Evolutionary conservation across 2,888 invertebrate genomes (phyloP), one percentile per base, ranked within the genome.

Genomic region (Stenodema calcarata): DNA sequence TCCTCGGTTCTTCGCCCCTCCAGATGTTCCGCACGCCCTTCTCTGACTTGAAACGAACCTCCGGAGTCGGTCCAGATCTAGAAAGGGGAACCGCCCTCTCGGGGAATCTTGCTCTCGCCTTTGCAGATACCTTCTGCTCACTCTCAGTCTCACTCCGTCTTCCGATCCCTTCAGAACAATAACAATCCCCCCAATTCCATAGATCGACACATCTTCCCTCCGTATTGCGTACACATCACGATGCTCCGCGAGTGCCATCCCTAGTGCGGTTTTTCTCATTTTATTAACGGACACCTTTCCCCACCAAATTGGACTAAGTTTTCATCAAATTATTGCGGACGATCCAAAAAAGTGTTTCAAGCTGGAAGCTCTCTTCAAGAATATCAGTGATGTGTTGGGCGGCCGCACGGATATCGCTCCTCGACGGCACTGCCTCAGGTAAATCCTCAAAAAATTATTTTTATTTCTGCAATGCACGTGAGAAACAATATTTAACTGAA

Each of bases 341-440:
- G 54, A 30, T 50, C 30, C 30, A 44, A 54, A 44, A 54, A 80
- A 80, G 50, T 80, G 80, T 80, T 50, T 80, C 80, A 80, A 80
- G 80, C 80, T 80, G 80, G 80, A 80, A 80, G 47, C 50, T 41
- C 30, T 4, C 7, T 54, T 80, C 42, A 41, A 50, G 80, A 42
- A 54, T 54, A 27, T 73, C 84, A 84, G 84, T 84, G 84, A 84
- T 84, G 84, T 84, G 84, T 84, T 73, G 84, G 84, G 84, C 73
- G 18, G 70, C 84, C 84, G 70, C 73, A 84, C 70, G 73, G 84
- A 84, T 84, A 73, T 73, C 84, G 84, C 84, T 84, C 70, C 73
- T 84, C 84, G 73, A 84, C 84, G 73, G 84, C 84, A 28, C 73
- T 27, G 70, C 73, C 70, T 84, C 84, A 84, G 84, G 84, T 84